Conservation (phyloP, 2,888 invertebrate species). For the Drosophila anomelani region DNA sequence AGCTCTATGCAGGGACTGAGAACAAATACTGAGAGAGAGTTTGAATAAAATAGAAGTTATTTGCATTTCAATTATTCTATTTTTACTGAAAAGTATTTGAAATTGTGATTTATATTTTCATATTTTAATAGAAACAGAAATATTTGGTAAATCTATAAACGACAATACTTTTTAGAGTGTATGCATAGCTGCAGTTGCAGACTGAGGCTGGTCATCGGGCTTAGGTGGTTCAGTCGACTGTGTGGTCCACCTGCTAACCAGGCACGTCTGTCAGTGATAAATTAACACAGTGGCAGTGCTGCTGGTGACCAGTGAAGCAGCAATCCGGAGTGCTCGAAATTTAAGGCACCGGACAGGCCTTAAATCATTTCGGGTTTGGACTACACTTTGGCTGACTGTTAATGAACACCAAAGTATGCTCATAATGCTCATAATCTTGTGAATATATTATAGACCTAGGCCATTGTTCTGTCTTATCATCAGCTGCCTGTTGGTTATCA, state of each 20-base stretch:
- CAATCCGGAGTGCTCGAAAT: slow-evolving; percentile 47
- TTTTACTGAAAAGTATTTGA: not conserved
- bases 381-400: slow-evolving; percentile 11
- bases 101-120: not conserved
- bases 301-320: slow-evolving; percentile 42
- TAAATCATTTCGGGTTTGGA: slow-evolving; percentile 20
- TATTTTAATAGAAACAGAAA: too few relatives aligned
- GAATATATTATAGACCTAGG: slow-evolving; percentile 26
- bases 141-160: not conserved
- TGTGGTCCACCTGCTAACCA: slow-evolving; percentile 42
- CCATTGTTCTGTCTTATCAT: slow-evolving; percentile 34
- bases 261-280: slow-evolving; percentile 65
- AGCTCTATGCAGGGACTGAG: slow-evolving; percentile 19
- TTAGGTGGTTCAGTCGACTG: slow-evolving; percentile 35
- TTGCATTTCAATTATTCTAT: not conserved
- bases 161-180: slow-evolving; percentile 2
- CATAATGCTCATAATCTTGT: slow-evolving; percentile 23
- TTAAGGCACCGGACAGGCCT: slow-evolving; percentile 17
- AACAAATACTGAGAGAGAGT: not conserved
- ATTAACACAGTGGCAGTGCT: slow-evolving; percentile 52
- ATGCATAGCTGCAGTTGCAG: slow-evolving; percentile 1
- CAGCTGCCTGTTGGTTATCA: slow-evolving; percentile 28
- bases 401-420: slow-evolving; percentile 10
- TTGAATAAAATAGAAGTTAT: not conserved
- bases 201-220: slow-evolving; percentile 15